phyloP scores from a whole-genome alignment of 2,888 invertebrate species.

The Chironomus tentans region DNA sequence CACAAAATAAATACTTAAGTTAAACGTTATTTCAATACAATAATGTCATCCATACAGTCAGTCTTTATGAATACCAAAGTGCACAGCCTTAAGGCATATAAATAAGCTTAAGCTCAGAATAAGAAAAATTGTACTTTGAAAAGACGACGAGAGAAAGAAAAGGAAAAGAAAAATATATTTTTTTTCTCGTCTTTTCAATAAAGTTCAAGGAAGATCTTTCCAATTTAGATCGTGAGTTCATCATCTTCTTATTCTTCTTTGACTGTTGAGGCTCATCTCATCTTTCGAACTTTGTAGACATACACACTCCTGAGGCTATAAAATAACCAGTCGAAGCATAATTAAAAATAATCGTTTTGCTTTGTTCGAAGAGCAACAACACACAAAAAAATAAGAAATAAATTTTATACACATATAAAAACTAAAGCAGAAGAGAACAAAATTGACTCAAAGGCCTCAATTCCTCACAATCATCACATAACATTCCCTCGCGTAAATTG shows the following conservation, averaged over 20 bases:
- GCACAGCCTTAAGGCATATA: too few species aligned
- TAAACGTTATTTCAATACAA: too few species aligned
- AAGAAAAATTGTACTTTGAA: too few species aligned
- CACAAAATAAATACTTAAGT: too few species aligned
- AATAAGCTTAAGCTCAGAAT: too few species aligned
- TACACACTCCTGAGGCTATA: background rate
- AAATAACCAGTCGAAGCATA: background rate
- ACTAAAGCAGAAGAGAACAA: background rate
- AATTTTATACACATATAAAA: background rate
- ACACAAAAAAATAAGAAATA: background rate
- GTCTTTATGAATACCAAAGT: too few species aligned
- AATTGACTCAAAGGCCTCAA: background rate
- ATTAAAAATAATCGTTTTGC: slow-evolving; percentile 9
- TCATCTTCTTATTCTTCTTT: background rate
- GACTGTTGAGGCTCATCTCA: background rate
- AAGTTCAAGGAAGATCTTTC: slow-evolving; percentile 12
- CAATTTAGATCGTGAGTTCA: slow-evolving; percentile 8
- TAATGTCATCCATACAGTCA: too few species aligned
- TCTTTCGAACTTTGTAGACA: slow-evolving; percentile 1
- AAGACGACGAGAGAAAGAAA: background rate
- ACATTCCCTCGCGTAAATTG: background rate
- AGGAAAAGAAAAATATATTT: background rate
- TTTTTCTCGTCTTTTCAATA: background rate
- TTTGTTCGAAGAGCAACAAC: background rate
- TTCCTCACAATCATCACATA: background rate